Evolutionary conservation across 2,113 vertebrate species (phyloP).

Genomic region (Limanda limanda): DNA sequence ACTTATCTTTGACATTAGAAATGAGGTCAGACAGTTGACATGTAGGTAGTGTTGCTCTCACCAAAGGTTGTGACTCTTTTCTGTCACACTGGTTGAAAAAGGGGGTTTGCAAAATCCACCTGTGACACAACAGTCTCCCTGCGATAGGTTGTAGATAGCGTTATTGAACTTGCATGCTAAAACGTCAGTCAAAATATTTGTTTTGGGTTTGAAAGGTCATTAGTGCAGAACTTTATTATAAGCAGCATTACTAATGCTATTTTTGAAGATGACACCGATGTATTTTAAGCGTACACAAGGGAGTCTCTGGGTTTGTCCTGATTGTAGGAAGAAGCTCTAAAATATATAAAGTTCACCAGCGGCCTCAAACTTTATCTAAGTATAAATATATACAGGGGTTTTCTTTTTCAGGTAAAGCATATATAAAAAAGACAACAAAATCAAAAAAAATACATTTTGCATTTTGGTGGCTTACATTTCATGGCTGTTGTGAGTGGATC

Average conservation of each 20-base stretch:
- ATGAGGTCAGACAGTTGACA: neutral
- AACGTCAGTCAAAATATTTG: neutral
- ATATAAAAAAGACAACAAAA: neutral
- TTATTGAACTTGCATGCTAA: neutral
- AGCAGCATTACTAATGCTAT: neutral
- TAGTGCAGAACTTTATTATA: neutral
- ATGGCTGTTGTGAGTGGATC: neutral
- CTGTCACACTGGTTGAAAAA: neutral
- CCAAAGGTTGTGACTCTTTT: too few species aligned
- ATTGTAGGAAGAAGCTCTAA: neutral
- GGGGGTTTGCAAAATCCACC: neutral
- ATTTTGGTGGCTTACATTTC: neutral
- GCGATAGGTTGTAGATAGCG: neutral
- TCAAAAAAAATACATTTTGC: neutral
- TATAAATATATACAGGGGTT: too few species aligned
- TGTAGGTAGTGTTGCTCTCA: too few species aligned
- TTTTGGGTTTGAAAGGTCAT: neutral
- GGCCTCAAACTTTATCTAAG: neutral
- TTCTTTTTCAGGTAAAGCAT: too few species aligned
- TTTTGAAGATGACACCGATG: neutral
- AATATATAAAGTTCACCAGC: neutral
- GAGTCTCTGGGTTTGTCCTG: constrained; percentile 2
- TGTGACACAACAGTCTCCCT: neutral
- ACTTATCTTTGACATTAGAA: too few species aligned
- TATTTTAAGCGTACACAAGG: neutral